Evolutionary conservation across 1,140 invertebrate species (phyloP).

Genomic region (Gryon sp.): DNA sequence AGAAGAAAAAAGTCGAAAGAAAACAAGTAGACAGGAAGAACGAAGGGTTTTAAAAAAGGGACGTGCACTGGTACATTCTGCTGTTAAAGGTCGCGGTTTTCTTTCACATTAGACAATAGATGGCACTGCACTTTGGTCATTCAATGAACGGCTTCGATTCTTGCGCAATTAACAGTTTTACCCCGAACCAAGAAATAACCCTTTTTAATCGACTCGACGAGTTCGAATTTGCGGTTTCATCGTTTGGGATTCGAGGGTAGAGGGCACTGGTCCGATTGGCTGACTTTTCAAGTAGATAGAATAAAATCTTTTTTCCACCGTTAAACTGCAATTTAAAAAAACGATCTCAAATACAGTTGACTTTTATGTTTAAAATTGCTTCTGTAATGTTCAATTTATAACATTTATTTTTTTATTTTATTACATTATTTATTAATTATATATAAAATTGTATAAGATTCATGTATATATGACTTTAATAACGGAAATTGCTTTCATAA

Average conservation of each 20-base stretch:
- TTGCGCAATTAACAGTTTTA: slow-evolving; percentile 42
- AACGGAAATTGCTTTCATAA: too few species aligned
- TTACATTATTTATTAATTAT: too few species aligned
- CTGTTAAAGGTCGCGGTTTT: slow-evolving; percentile 50
- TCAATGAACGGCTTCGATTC: slow-evolving; percentile 34
- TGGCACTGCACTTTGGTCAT: slow-evolving; percentile 16
- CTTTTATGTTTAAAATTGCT: too few species aligned
- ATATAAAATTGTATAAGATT: too few species aligned
- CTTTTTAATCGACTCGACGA: slow-evolving; percentile 23
- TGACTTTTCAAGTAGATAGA: slow-evolving; percentile 4
- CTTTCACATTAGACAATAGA: slow-evolving; percentile 11
- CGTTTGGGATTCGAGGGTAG: slow-evolving; percentile 1
- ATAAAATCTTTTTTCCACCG: too few species aligned
- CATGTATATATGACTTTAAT: too few species aligned
- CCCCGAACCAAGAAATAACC: slow-evolving; percentile 38
- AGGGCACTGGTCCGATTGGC: not conserved
- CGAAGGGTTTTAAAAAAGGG: too few species aligned
- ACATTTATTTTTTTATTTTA: too few species aligned
- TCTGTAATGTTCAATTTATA: too few species aligned
- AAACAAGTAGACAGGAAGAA: not conserved
- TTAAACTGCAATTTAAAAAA: not conserved
- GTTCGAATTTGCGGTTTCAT: slow-evolving; percentile 25
- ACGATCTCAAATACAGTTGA: not conserved
- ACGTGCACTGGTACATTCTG: too few species aligned
- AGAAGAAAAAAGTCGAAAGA: not conserved